Percentiles rank a stretch among this genome's conserved stretches.
Evolutionary conservation across 2,797 vertebrate species (phyloP).

Genomic region (Chaenodraco wilsoni): DNA sequence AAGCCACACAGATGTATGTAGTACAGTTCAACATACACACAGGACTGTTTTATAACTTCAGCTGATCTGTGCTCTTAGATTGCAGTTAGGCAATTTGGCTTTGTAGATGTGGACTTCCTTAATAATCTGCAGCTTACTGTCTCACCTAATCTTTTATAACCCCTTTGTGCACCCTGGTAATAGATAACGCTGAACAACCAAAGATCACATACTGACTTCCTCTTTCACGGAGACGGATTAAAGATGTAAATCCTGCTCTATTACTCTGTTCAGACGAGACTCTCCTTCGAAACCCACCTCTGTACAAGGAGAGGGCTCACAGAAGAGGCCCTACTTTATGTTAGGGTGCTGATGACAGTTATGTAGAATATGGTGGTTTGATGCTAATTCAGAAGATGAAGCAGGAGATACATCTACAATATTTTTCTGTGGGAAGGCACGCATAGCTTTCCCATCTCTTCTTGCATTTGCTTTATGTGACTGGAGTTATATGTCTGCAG

Average conservation of each 20-base stretch:
- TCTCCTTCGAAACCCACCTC: constrained; percentile 31
- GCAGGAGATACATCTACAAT: neutral
- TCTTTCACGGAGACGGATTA: constrained; percentile 48
- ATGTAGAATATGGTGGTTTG: constrained; percentile 3
- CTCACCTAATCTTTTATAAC: constrained; percentile 47
- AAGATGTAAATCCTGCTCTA: constrained; percentile 60
- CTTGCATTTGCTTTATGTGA: constrained; percentile 21
- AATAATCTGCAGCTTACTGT: constrained; percentile 48
- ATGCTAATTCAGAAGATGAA: constrained; percentile 18
- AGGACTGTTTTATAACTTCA: constrained; percentile 38
- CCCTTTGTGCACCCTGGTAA: constrained; percentile 38
- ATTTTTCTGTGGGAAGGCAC: constrained; percentile 11
- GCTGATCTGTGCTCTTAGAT: constrained; percentile 16
- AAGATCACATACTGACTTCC: constrained; percentile 47
- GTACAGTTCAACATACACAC: constrained; percentile 43
- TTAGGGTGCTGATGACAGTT: neutral
- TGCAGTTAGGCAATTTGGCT: constrained; percentile 30
- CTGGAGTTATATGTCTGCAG: constrained; percentile 38
- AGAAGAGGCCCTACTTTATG: constrained; percentile 3
- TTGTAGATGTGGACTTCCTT: constrained; percentile 28
- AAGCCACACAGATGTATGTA: constrained; percentile 58
- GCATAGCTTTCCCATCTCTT: constrained; percentile 19
- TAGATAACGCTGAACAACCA: constrained; percentile 42
- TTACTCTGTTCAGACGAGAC: constrained; percentile 29
- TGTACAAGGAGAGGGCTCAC: constrained; percentile 24